Conservation (phyloP, 1,140 invertebrate genomes). For the Phenacoccus solenopsis region DNA sequence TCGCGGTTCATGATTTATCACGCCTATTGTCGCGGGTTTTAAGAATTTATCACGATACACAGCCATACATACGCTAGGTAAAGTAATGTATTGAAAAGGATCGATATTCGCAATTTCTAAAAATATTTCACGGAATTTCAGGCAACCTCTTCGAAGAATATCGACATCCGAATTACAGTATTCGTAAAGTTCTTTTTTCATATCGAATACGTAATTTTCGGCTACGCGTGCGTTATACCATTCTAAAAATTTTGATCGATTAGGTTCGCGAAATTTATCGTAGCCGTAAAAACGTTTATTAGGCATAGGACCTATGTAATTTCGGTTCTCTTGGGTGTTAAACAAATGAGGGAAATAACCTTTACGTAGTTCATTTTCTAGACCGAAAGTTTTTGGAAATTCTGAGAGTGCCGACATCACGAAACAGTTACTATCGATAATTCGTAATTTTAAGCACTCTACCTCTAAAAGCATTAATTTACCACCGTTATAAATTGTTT, state of each 20-base stretch:
- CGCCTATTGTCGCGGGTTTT: not conserved
- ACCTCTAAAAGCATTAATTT: slow-evolving; percentile 18
- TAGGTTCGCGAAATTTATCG: slow-evolving; percentile 8
- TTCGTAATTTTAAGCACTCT: not conserved
- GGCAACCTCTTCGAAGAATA: slow-evolving; percentile 18
- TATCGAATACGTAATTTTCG: slow-evolving; percentile 20
- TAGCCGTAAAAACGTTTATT: slow-evolving; percentile 17
- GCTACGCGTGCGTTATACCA: slow-evolving; percentile 14
- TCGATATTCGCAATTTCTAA: slow-evolving; percentile 11
- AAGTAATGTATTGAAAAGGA: slow-evolving; percentile 12
- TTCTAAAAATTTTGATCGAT: too few relatives aligned
- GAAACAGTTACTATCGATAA: slow-evolving; percentile 13
- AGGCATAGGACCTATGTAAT: slow-evolving; percentile 20
- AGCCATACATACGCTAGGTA: slow-evolving; percentile 13
- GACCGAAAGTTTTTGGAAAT: slow-evolving; percentile 17
- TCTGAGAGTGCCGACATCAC: not conserved
- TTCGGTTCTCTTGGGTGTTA: slow-evolving; percentile 19
- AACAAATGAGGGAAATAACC: slow-evolving; percentile 21
- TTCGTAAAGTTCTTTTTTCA: slow-evolving; percentile 14
- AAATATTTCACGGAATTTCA: slow-evolving; percentile 16
- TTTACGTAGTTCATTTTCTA: slow-evolving; percentile 19
- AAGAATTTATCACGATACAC: slow-evolving; percentile 11
- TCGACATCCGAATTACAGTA: slow-evolving; percentile 22
- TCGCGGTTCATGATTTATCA: not conserved
- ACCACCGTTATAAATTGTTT: slow-evolving; percentile 6